Evolutionary conservation across 2,888 invertebrate species (phyloP).

Genomic region (Lasius fuliginosus): DNA sequence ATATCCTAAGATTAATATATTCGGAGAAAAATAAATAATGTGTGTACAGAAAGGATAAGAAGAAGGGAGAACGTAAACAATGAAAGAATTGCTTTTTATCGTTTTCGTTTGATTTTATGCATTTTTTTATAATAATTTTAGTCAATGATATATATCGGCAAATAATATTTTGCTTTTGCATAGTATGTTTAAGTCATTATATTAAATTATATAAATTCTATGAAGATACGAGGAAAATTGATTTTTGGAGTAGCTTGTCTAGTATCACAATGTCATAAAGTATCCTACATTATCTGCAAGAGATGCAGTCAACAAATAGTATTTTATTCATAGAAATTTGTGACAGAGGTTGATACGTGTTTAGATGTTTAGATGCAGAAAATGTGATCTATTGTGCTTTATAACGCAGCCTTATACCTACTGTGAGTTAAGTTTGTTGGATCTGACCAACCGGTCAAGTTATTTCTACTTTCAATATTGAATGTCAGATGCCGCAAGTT

Average conservation of each 20-base stretch:
- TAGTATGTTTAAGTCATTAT: neutral
- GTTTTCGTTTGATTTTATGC: neutral
- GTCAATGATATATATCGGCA: neutral
- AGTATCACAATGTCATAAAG: conserved; percentile 9
- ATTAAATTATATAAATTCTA: neutral
- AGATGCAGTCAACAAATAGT: conserved; percentile 55
- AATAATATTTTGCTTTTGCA: neutral
- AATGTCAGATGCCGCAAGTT: conserved; percentile 60
- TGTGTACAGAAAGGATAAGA: neutral
- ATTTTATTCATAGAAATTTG: conserved; percentile 5
- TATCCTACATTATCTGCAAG: conserved; percentile 58
- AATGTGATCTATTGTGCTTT: conserved; percentile 26
- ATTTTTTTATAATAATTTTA: neutral
- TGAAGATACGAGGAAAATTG: neutral
- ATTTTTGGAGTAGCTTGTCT: conserved; percentile 17
- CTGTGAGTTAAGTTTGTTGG: conserved; percentile 47
- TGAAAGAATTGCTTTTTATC: neutral
- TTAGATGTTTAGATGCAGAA: neutral
- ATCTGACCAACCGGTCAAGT: conserved; percentile 31
- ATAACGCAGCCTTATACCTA: conserved; percentile 43
- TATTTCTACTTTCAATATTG: conserved; percentile 25
- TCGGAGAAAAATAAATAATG: neutral
- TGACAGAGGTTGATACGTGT: neutral
- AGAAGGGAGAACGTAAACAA: neutral
- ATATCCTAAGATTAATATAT: neutral